phyloP scores from a whole-genome alignment of 2,113 vertebrate species.

The Corythornis madagascariensis region DNA sequence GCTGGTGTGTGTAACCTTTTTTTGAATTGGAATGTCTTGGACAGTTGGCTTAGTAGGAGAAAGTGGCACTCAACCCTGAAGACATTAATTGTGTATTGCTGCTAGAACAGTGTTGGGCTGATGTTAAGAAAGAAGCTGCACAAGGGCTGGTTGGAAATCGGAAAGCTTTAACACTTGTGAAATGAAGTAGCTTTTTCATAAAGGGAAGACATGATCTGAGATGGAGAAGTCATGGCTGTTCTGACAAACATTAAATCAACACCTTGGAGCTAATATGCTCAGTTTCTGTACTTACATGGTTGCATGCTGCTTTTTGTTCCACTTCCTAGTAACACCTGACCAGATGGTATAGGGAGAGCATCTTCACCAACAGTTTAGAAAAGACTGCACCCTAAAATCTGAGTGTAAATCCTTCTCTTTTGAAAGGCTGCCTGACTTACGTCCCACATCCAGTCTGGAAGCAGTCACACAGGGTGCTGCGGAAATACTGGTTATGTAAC shows the following conservation, averaged over 20 bases:
- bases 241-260: not conserved
- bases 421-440: not conserved
- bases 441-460: not conserved
- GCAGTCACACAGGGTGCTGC: not conserved
- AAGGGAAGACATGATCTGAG: not conserved
- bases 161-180: not conserved
- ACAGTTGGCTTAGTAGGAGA: not conserved
- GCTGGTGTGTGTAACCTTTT: not conserved
- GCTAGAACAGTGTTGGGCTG: not conserved
- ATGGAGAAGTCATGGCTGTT: not conserved
- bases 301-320: not conserved
- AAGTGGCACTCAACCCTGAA: not conserved
- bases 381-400: not conserved
- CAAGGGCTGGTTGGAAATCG: too few species aligned
- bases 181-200: not conserved
- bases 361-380: not conserved
- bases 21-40: not conserved
- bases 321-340: not conserved
- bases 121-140: not conserved
- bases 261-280: not conserved
- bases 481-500: not conserved
- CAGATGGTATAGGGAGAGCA: not conserved
- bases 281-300: not conserved
- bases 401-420: rapidly evolving
- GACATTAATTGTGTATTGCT: not conserved